A percentile compares a stretch with the other conserved stretches of the same genome.
Conservation (phyloP, 1,140 invertebrate genomes). For the Ips nitidus region DNA sequence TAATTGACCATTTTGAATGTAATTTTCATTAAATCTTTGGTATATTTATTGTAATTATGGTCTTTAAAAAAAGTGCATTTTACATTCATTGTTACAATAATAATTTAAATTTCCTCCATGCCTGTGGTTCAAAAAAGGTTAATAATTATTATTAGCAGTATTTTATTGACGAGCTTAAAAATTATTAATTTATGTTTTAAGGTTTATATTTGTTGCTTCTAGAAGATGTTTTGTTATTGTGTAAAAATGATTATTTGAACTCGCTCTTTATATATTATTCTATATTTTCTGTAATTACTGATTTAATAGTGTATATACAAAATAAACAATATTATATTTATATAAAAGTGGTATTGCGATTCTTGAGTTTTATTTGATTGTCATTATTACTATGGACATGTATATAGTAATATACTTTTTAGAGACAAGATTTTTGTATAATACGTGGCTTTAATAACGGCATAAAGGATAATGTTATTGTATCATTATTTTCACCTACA, state of each 20-base stretch:
- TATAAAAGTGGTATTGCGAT: constrained; percentile 9
- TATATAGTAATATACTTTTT: constrained; percentile 40
- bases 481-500: constrained; percentile 48
- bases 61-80: no score
- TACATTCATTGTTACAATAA: no score
- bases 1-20: no score
- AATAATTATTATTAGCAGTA: constrained; percentile 17
- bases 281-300: constrained; percentile 33
- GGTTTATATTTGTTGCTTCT: constrained; percentile 32
- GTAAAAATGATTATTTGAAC: constrained; percentile 28
- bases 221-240: constrained; percentile 31
- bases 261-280: constrained; percentile 13
- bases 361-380: constrained; percentile 21
- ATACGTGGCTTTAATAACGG: constrained; percentile 36
- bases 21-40: no score
- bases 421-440: constrained; percentile 42
- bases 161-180: constrained; percentile 26
- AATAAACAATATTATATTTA: constrained; percentile 20
- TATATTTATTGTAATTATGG: no score
- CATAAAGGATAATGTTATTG: constrained; percentile 42
- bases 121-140: no score
- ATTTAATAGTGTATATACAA: constrained; percentile 29
- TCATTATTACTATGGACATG: constrained; percentile 18
- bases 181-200: constrained; percentile 22
- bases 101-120: no score